Conservation (phyloP, 2,797 vertebrate species). For the Myioborus melanocephalus region DNA sequence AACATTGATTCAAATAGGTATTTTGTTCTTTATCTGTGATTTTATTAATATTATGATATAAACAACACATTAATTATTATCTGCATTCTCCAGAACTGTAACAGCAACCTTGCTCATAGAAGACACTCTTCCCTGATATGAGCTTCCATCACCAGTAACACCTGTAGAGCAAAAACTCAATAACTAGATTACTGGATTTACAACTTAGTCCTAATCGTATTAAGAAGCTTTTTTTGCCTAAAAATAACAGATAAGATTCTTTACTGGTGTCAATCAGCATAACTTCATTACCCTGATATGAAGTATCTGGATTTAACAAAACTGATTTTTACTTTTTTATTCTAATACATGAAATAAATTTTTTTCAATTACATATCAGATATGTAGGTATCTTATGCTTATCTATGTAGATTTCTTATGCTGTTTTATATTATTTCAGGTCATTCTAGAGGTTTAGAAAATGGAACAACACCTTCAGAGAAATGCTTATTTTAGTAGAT, state of each 20-base stretch:
- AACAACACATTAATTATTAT: background rate
- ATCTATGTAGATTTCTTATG: background rate
- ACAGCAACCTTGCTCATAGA: background rate
- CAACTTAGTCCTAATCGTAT: background rate
- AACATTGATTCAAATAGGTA: background rate
- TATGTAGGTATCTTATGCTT: background rate
- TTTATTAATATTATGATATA: background rate
- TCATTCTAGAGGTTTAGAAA: background rate
- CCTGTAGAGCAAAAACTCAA: background rate
- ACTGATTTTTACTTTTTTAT: background rate
- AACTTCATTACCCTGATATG: background rate
- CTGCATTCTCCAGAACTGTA: background rate
- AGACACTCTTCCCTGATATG: background rate
- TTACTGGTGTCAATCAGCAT: background rate
- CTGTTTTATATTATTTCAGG: background rate
- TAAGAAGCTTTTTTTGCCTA: slow-evolving; percentile 47
- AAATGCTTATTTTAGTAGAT: background rate
- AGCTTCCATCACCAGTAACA: background rate
- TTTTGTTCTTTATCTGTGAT: background rate
- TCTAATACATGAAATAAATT: background rate
- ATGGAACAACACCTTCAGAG: background rate
- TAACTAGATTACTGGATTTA: background rate
- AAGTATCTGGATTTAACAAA: background rate
- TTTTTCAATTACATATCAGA: background rate
- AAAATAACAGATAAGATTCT: slow-evolving; percentile 37